Percentiles rank a stretch among this genome's conserved stretches.
phyloP scores from a whole-genome alignment of 2,797 vertebrate species.

The Mareca strepera region DNA sequence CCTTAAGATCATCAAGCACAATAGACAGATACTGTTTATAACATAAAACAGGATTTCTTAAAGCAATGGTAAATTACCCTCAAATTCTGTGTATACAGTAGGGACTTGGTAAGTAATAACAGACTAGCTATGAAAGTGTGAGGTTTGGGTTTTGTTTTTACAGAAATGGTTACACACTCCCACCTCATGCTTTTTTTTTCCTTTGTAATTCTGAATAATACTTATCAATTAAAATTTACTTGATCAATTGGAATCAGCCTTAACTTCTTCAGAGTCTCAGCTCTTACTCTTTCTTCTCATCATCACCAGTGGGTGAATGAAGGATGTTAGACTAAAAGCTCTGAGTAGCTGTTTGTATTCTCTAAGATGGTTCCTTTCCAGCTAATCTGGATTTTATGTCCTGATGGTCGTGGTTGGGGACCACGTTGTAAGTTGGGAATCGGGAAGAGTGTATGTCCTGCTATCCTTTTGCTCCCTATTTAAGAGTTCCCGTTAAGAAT shows the following conservation, averaged over 20 bases:
- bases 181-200: background rate
- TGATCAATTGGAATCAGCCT: background rate
- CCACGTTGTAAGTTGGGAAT: background rate
- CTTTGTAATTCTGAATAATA: background rate
- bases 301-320: background rate
- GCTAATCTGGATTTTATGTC: background rate
- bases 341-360: background rate
- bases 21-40: background rate
- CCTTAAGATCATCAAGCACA: background rate
- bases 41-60: background rate
- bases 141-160: background rate
- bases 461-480: background rate
- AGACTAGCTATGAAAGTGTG: background rate
- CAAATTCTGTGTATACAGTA: background rate
- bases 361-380: background rate
- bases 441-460: background rate
- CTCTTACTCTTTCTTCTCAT: background rate
- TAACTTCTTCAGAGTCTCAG: background rate
- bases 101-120: background rate
- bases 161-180: background rate
- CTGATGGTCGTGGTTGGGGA: background rate
- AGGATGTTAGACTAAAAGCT: background rate
- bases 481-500: background rate
- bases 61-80: background rate
- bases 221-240: background rate